phyloP scores from a whole-genome alignment of 2,888 invertebrate species.

The Syritta pipiens region DNA sequence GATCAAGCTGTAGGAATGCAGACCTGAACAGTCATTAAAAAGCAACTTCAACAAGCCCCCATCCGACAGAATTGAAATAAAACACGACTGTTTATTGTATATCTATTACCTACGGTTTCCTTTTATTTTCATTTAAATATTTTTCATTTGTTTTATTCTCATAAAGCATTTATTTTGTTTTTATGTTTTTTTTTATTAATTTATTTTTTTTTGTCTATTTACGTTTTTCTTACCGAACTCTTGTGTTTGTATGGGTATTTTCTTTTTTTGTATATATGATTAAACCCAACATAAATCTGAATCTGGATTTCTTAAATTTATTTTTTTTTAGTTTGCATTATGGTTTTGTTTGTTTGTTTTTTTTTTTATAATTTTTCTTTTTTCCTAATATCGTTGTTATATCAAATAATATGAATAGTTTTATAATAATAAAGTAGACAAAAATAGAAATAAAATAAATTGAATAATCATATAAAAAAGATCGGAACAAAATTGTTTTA shows the following conservation, averaged over 20 bases:
- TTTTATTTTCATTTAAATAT: constrained; percentile 61
- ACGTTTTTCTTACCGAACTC: constrained; percentile 37
- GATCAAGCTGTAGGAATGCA: too few species aligned
- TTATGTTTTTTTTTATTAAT: constrained; percentile 30
- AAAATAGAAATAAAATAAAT: constrained; percentile 17
- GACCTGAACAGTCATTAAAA: too few species aligned
- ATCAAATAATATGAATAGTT: constrained; percentile 45
- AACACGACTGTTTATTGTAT: constrained; percentile 46
- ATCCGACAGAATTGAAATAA: constrained; percentile 18
- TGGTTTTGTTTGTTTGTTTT: constrained; percentile 2
- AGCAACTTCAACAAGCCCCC: neutral
- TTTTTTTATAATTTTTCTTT: constrained; percentile 28
- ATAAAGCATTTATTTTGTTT: constrained; percentile 61
- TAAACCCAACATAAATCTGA: constrained; percentile 52
- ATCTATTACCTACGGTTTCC: constrained; percentile 65
- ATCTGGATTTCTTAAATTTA: constrained; percentile 45
- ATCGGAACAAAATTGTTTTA: constrained; percentile 7
- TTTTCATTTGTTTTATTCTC: constrained; percentile 59
- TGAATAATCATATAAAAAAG: constrained; percentile 14
- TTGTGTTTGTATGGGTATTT: constrained; percentile 6
- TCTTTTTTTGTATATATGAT: neutral
- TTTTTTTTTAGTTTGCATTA: constrained; percentile 8
- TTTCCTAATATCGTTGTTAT: constrained; percentile 67
- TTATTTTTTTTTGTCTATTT: constrained; percentile 11
- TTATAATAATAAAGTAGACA: constrained; percentile 10